Conservation (phyloP, 2,113 vertebrate species). For the Oxyura jamaicensis region DNA sequence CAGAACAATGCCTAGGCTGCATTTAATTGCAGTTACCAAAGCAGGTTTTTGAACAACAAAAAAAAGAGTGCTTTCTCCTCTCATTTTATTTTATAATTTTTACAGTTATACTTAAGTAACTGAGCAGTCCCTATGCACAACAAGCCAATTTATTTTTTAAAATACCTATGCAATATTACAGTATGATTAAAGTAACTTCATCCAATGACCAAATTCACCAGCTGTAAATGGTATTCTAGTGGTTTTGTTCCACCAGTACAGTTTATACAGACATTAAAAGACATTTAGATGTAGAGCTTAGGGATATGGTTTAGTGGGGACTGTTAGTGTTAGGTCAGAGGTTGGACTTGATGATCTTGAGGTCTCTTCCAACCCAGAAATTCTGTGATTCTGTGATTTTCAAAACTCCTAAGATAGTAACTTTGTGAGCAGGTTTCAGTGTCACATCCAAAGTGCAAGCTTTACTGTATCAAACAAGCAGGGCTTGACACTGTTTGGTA, state of each 20-base stretch:
- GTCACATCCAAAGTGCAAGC: neutral
- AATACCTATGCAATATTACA: neutral
- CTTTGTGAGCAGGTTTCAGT: neutral
- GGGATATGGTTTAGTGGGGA: too few species aligned
- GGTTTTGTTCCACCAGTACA: neutral
- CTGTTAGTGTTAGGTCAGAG: too few species aligned
- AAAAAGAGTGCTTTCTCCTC: neutral
- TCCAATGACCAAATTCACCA: neutral
- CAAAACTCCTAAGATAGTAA: neutral
- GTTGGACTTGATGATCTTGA: too few species aligned
- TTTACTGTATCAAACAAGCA: neutral
- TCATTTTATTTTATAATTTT: neutral
- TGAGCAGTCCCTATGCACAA: neutral
- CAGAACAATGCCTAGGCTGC: neutral
- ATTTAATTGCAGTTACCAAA: neutral
- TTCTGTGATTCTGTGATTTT: too few species aligned
- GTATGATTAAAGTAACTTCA: neutral
- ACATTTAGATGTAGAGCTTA: too few species aligned
- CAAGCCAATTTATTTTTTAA: slow-evolving; percentile 16
- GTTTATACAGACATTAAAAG: neutral
- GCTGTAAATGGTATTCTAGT: neutral
- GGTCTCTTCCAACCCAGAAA: too few species aligned
- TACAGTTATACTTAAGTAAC: slow-evolving; percentile 1
- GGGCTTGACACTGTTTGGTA: neutral
- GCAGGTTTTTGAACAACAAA: neutral